A percentile compares a stretch with the other conserved stretches of the same genome.
Conservation (phyloP, 2,797 vertebrate genomes). For the Enteromius unitaeniatus region DNA sequence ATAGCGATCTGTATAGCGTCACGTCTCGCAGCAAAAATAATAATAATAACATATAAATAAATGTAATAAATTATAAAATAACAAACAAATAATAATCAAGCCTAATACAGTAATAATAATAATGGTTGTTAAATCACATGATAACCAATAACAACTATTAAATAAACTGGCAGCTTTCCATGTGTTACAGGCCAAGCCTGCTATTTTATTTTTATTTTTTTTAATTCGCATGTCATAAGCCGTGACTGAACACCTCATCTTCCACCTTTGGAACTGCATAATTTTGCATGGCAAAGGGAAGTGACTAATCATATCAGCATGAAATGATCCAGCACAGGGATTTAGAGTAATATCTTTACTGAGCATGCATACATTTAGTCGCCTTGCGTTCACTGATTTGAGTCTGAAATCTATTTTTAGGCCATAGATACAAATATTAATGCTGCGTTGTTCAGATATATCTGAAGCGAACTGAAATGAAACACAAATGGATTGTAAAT, state of each 20-base stretch:
- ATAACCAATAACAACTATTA: neutral
- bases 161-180: neutral
- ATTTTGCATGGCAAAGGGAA: neutral
- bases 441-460: neutral
- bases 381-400: neutral
- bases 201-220: neutral
- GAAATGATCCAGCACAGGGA: neutral
- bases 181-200: neutral
- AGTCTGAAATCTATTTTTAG: neutral
- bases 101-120: too few species aligned
- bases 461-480: neutral
- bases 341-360: conserved; percentile 10
- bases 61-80: too few species aligned
- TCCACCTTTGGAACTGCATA: neutral
- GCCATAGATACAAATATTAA: neutral
- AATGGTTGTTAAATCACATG: neutral
- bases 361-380: neutral
- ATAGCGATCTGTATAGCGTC: neutral
- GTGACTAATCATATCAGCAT: conserved; percentile 4
- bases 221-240: neutral
- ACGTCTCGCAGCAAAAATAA: too few species aligned
- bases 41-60: too few species aligned
- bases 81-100: too few species aligned
- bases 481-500: neutral
- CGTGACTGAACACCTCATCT: neutral